phyloP scores from a whole-genome alignment of 2,888 invertebrate species.

The Myathropa florea region DNA sequence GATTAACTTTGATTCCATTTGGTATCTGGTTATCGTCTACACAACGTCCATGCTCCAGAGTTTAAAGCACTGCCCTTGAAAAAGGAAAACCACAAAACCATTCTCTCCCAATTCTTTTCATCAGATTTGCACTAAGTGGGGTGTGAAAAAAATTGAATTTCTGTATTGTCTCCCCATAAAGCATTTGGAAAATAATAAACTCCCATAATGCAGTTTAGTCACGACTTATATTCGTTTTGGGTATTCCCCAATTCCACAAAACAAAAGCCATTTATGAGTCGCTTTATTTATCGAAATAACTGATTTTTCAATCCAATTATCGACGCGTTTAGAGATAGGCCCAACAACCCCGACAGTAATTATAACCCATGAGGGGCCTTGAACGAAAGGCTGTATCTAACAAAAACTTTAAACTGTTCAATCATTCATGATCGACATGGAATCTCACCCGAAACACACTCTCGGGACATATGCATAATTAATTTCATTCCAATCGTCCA shows the following conservation, averaged over 20 bases:
- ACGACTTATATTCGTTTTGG: background rate
- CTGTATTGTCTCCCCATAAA: background rate
- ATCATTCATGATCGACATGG: slow-evolving; percentile 52
- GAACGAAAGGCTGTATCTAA: slow-evolving; percentile 3
- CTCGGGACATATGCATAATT: slow-evolving; percentile 57
- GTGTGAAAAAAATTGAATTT: background rate
- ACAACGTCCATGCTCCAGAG: too few species aligned
- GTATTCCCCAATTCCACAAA: background rate
- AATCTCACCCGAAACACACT: slow-evolving; percentile 10
- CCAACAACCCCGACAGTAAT: slow-evolving; percentile 27
- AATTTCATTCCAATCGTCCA: slow-evolving; percentile 43
- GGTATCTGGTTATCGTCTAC: too few species aligned
- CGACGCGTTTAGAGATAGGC: slow-evolving; percentile 45
- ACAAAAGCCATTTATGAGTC: slow-evolving; percentile 3
- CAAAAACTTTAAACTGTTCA: slow-evolving; percentile 36
- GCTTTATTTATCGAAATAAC: slow-evolving; percentile 37
- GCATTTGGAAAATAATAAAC: background rate
- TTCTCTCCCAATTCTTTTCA: too few species aligned
- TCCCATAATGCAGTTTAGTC: background rate
- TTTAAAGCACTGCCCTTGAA: too few species aligned
- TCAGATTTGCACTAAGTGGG: too few species aligned
- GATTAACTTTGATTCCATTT: too few species aligned
- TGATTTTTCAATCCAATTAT: slow-evolving; percentile 60
- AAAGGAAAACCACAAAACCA: too few species aligned
- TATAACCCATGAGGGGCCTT: slow-evolving; percentile 34